Conservation (phyloP, 2,888 invertebrate genomes). For the Nasonovia ribisnigri region DNA sequence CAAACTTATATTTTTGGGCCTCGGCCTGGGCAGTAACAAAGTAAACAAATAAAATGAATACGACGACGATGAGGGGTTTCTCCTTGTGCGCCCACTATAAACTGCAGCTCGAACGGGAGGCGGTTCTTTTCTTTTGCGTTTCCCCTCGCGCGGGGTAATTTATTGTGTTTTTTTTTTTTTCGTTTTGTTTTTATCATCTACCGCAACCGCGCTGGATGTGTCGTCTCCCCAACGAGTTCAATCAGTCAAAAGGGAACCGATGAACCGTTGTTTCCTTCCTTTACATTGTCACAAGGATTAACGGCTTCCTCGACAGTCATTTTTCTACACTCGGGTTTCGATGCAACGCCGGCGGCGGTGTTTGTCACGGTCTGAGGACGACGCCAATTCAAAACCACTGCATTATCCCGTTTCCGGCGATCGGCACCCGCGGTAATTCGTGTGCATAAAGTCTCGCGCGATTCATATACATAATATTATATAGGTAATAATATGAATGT, state of each 20-base stretch:
- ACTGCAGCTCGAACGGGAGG: neutral
- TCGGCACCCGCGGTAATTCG: neutral
- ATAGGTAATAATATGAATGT: neutral
- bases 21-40: neutral
- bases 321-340: constrained; percentile 28
- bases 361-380: constrained; percentile 55
- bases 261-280: constrained; percentile 65
- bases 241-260: constrained; percentile 65
- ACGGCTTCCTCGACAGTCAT: constrained; percentile 58
- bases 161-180: constrained; percentile 36
- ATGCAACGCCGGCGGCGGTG: neutral
- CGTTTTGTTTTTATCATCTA: neutral
- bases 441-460: neutral
- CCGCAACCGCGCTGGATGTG: neutral
- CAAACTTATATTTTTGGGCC: neutral
- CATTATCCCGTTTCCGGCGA: constrained; percentile 50
- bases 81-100: neutral
- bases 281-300: constrained; percentile 64
- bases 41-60: neutral
- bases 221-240: constrained; percentile 48
- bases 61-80: neutral
- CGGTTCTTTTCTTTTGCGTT: constrained; percentile 50
- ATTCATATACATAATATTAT: neutral
- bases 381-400: constrained; percentile 29
- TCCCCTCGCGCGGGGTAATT: constrained; percentile 41